Evolutionary conservation across 2,113 vertebrate species (phyloP), one percentile per base, ranked within the genome.

Genomic region (Glaucidium brasilianum): DNA sequence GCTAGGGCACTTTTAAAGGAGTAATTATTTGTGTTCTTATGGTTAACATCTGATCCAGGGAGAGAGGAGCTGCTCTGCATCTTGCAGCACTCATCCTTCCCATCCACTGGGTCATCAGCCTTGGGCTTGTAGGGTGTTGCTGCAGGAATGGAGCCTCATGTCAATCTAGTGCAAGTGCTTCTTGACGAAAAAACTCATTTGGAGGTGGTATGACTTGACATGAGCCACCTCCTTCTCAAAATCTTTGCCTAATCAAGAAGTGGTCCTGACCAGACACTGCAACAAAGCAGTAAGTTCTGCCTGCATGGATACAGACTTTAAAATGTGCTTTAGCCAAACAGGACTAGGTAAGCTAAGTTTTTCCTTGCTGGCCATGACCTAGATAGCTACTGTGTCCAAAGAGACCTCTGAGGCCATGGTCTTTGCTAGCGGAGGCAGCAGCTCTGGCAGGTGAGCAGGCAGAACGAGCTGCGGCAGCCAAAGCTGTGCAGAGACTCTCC

Each of bases 181-280:
- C n/a, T 39, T 35, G 32, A 64, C 43, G 30, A 34, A 67, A 87
- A 52, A 29, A 23, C 17, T 58, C 27, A 10, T 62, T 12, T 63
- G 64, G 11, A 68, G n/a, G 62, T 53, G 60, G 4, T 27, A 10
- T n/a, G 59, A 19, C 45, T 71, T 37, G 34, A 25, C 8, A 5
- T 3, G 37, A 87, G 8, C 30, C 43, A 13, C 52, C 55, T 93
- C 16, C 37, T 87, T 41, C 84, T 94, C 35, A 17, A 25, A 37
- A 71, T 39, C 16, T 35, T 32, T 78, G 15, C 32, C 35, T 3
- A 4, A 39, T 52, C 62, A 8, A 79, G 58, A 82, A 60, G 30
- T 1, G 6, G 15, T 63, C 29, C 52, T 39, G 50, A 5, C 4
- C 2, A 2, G 63, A 9, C 1, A 0, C 35, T 26, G 4, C 26